phyloP scores from a whole-genome alignment of 1,140 invertebrate genomes.

The Telenomus remus region DNA sequence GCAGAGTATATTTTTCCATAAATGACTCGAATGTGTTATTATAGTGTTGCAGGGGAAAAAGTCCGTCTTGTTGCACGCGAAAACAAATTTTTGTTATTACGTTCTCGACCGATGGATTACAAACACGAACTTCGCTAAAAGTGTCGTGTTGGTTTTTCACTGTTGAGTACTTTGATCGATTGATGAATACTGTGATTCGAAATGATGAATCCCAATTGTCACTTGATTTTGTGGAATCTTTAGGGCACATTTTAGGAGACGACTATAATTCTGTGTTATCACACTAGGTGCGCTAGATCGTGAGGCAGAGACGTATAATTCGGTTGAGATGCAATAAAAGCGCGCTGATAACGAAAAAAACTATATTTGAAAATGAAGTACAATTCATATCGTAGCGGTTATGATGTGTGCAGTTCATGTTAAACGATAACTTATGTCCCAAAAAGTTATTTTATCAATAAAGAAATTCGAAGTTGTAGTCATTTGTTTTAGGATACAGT shows the following conservation, averaged over 20 bases:
- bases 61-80: conserved; percentile 39
- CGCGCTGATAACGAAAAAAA: conserved; percentile 27
- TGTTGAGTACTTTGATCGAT: conserved; percentile 14
- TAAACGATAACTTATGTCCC: no score
- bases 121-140: conserved; percentile 46
- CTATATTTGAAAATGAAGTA: conserved; percentile 21
- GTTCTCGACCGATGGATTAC: conserved; percentile 42
- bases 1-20: conserved; percentile 24
- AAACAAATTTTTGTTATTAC: conserved; percentile 54
- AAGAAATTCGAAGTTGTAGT: no score
- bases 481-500: no score
- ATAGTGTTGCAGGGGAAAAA: conserved; percentile 36
- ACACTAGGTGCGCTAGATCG: conserved; percentile 18
- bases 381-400: conserved; percentile 19
- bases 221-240: conserved; percentile 10
- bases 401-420: no score
- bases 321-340: conserved; percentile 44
- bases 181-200: no score
- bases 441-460: no score
- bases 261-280: conserved; percentile 46
- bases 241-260: conserved; percentile 2
- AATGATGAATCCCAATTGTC: conserved; percentile 20
- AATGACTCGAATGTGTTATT: conserved; percentile 38
- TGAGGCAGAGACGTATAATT: conserved; percentile 9
- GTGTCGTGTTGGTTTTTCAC: conserved; percentile 35